Evolutionary conservation across 1,140 invertebrate species (phyloP).

Genomic region (Hypothenemus hampei): DNA sequence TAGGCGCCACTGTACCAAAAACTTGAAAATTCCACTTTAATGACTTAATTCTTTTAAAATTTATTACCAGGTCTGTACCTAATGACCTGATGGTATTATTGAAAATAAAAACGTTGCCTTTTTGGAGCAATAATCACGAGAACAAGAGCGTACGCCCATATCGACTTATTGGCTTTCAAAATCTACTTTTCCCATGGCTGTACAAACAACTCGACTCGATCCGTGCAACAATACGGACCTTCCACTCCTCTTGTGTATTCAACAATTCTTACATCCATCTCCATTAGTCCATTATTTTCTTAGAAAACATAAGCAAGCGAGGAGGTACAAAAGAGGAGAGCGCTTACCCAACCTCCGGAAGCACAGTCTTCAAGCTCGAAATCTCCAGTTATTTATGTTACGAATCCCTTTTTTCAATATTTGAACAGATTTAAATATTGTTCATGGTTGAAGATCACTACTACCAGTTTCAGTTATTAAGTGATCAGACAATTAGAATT

Average conservation of each 20-base stretch:
- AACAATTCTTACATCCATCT: constrained; percentile 17
- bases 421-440: background rate
- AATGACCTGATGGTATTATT: too few relatives aligned
- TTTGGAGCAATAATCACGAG: too few relatives aligned
- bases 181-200: constrained; percentile 7
- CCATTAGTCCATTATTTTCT: constrained; percentile 18
- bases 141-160: too few relatives aligned
- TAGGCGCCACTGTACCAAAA: too few relatives aligned
- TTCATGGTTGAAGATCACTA: too few relatives aligned
- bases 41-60: too few relatives aligned
- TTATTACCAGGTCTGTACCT: too few relatives aligned
- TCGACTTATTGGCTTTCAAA: constrained; percentile 1
- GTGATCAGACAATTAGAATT: too few relatives aligned
- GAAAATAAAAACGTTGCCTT: too few relatives aligned
- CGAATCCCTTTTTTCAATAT: background rate
- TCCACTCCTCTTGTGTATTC: constrained; percentile 8
- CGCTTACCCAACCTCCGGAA: constrained; percentile 9
- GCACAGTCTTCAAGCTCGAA: background rate
- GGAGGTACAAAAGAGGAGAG: constrained; percentile 12
- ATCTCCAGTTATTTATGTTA: background rate
- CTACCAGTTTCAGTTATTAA: too few relatives aligned
- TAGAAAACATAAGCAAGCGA: constrained; percentile 14
- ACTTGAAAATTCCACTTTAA: too few relatives aligned
- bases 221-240: constrained; percentile 8
- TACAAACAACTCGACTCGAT: constrained; percentile 1